Conservation (phyloP, 1,140 invertebrate species). For the Calosoma granatense region DNA sequence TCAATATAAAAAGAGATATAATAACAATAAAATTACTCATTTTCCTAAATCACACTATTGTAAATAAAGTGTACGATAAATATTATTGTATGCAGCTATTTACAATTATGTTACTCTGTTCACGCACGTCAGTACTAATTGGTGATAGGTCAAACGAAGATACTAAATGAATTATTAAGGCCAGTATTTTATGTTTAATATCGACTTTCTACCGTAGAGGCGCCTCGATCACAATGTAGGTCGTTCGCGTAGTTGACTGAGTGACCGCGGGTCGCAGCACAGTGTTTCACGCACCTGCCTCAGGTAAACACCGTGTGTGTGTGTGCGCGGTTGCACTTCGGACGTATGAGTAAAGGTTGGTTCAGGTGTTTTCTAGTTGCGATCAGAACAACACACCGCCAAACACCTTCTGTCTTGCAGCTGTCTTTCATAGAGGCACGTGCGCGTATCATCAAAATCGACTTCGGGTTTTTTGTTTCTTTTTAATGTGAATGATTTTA, state of each 20-base stretch:
- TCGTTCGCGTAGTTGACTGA: neutral
- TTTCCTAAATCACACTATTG: neutral
- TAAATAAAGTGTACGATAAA: neutral
- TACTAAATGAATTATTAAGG: neutral
- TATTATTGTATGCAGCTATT: neutral
- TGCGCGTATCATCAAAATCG: neutral
- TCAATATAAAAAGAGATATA: neutral
- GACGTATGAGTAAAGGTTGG: neutral
- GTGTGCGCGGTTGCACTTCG: neutral
- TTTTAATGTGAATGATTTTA: neutral
- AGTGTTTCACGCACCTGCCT: neutral
- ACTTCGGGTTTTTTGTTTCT: neutral
- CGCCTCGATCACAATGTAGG: neutral
- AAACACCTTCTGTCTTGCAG: neutral
- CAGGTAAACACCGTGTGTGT: neutral
- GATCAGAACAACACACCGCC: neutral
- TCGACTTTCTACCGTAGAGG: neutral
- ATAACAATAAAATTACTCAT: no score
- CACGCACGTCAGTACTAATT: neutral
- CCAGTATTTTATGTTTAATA: neutral
- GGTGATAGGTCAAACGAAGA: neutral
- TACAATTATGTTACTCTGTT: neutral
- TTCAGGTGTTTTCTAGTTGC: conserved; percentile 1
- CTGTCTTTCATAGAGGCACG: neutral
- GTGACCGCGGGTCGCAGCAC: neutral